Conservation (phyloP, 2,888 invertebrate genomes). For the Campopleginae sp. region DNA sequence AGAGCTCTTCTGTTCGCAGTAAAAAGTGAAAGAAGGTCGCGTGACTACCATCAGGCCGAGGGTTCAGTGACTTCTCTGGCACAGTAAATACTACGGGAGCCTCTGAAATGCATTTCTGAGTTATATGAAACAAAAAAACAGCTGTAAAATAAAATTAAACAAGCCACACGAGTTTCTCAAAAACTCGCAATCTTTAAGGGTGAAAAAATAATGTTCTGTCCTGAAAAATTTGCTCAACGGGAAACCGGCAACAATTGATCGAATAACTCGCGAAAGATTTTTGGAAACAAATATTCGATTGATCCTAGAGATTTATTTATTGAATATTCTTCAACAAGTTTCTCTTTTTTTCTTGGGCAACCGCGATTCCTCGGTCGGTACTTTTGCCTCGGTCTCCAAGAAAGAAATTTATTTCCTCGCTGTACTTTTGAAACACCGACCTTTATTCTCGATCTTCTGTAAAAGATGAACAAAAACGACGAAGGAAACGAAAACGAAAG, state of each 20-base stretch:
- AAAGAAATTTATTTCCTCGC: slow-evolving; percentile 20
- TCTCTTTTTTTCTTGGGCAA: slow-evolving; percentile 13
- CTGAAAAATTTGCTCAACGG: not conserved
- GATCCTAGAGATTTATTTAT: not conserved
- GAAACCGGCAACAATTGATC: not conserved
- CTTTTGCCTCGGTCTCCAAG: not conserved
- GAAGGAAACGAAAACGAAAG: slow-evolving; percentile 32
- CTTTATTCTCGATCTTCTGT: slow-evolving; percentile 19
- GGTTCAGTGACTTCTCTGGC: slow-evolving; percentile 56
- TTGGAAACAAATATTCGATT: not conserved
- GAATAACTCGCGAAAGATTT: not conserved
- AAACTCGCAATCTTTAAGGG: not conserved
- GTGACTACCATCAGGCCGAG: slow-evolving; percentile 38
- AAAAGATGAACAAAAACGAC: slow-evolving; percentile 31
- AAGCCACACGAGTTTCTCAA: not conserved
- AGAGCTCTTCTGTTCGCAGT: slow-evolving; percentile 32
- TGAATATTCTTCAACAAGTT: not conserved
- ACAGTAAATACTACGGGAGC: not conserved
- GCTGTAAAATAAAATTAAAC: not conserved
- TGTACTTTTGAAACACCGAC: slow-evolving; percentile 29
- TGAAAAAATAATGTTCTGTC: not conserved
- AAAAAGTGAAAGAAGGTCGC: slow-evolving; percentile 67
- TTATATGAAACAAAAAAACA: slow-evolving; percentile 13
- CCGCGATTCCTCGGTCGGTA: slow-evolving; percentile 2
- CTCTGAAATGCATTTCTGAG: not conserved